Evolutionary conservation across 1,140 invertebrate species (phyloP), one percentile per base, ranked within the genome.

Genomic region (Callitettix versicolor): DNA sequence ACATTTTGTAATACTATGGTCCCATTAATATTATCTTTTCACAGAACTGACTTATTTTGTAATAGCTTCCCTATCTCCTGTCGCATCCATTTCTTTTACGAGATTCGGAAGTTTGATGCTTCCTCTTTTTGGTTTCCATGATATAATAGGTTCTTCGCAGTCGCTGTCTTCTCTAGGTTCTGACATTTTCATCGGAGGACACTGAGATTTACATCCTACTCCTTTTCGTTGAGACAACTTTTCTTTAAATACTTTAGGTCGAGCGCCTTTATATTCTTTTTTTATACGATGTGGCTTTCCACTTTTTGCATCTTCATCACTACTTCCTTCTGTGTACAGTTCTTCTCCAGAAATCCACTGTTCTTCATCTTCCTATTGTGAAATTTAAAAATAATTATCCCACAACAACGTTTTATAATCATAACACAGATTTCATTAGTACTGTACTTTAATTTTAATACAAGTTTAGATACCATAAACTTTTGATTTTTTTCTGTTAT

Each of bases 341-440:
- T 64, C 63, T 50, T 64, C 63, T 33, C 61, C 63, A 15, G 63
- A 64, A 12, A 64, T 64, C 63, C 63, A 64, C 40, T 64, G 63
- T 20, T 64, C 63, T 4, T 64, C 63, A 15, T 64, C 63, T 54
- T 64, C 63, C 63, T 64, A 17, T 22, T 53, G 46, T 42, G 20
- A 30, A 48, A 55, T 22, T n/a, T 36, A 9, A 9, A 7, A 36
- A 36, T 36, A 36, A 36, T n/a, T n/a, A 9, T 36, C 34, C 34
- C n/a, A n/a, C n/a, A n/a, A n/a, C n/a, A n/a, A n/a, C n/a, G n/a
- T n/a, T n/a, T n/a, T n/a, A n/a, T n/a, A n/a, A n/a, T n/a, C n/a
- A n/a, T n/a, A n/a, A n/a, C n/a, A n/a, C n/a, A n/a, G n/a, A n/a
- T n/a, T n/a, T n/a, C n/a, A n/a, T n/a, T n/a, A n/a, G n/a, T n/a